Base-by-base conservation (phyloP, 2,888 invertebrate species). In the Phania funesta region DNA sequence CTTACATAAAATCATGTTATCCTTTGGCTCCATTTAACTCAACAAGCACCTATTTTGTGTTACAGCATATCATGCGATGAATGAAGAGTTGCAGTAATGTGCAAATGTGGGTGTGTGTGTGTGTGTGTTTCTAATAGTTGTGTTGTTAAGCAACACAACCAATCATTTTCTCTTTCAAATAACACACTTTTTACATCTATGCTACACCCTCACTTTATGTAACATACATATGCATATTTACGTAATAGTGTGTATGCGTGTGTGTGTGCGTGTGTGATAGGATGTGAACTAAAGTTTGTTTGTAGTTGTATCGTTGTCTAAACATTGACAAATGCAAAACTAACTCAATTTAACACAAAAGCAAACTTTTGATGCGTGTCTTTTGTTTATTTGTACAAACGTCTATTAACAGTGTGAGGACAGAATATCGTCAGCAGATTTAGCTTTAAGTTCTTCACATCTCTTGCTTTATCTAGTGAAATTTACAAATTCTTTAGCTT, bases 11-110 rank as follows among this genome's bases (percentile, higher is more conserved):
- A 74, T 78, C 82, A 82, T 82, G 82, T 82, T 78, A 82, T 78
- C 74, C 82, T 82, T 82, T 82, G 74, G 82, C 82, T 82, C 82
- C 82, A 82, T 82, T 82, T 82, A 82, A 82, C 78, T 78, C 78
- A 78, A 82, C 82, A 82, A 82, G 82, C 64, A 73, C 58, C 74
- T 74, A 82, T 64, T 82, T 70, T 46, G 38, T 64, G 38, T 58
- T 62, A 74, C 70, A 64, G 38, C 52, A 71, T 58, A 76, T 44
- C 44, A n/a, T 52, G 62, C 54, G n/a, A n/a, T n/a, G n/a, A n/a
- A n/a, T n/a, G n/a, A 64, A 64, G 52, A 44, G 62, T 50, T 56
- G 73, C 48, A 38, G 35, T n/a, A 18, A 22, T 52, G 41, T n/a
- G n/a, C 16, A 3, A 52, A n/a, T 52, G 3, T 6, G n/a, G 18